These are phyloP conservation scores for Pyrgus malvae DNA, from an alignment of 2,888 invertebrate genomes.

Conservation along the genomic window DNA sequence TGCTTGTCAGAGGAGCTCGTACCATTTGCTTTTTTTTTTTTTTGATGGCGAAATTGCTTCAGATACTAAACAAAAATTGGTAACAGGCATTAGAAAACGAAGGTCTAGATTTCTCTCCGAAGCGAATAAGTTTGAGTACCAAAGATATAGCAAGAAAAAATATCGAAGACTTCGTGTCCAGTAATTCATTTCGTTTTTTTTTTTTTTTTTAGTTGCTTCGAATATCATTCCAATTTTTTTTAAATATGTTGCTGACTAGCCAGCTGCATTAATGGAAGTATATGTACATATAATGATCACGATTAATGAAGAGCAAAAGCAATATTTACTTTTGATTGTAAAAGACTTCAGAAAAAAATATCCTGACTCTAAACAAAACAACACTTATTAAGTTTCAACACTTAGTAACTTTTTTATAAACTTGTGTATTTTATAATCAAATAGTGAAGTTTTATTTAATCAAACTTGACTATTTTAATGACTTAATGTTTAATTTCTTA, in stretches of 20 bases:
- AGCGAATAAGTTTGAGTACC: neutral
- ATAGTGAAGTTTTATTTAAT: no score
- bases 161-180: constrained; percentile 8
- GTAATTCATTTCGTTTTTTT: constrained; percentile 16
- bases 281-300: constrained; percentile 31
- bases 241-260: neutral
- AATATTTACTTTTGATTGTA: constrained; percentile 32
- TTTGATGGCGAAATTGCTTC: constrained; percentile 26
- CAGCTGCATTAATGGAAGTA: constrained; percentile 30
- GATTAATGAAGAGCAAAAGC: constrained; percentile 30
- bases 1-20: constrained; percentile 31
- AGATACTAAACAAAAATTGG: constrained; percentile 1
- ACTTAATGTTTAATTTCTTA: neutral
- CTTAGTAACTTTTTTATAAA: neutral
- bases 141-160: neutral
- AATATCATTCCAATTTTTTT: constrained; percentile 2
- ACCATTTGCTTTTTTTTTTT: constrained; percentile 26
- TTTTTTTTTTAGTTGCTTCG: constrained; percentile 16
- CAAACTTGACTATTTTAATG: neutral
- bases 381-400: no score
- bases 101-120: neutral
- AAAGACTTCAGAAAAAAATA: constrained; percentile 28
- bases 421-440: neutral
- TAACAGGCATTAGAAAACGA: neutral
- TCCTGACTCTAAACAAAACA: neutral